Percentiles rank a stretch among this genome's conserved stretches.
Conservation (phyloP, 2,888 invertebrate species). For the Coelopa pilipes region DNA sequence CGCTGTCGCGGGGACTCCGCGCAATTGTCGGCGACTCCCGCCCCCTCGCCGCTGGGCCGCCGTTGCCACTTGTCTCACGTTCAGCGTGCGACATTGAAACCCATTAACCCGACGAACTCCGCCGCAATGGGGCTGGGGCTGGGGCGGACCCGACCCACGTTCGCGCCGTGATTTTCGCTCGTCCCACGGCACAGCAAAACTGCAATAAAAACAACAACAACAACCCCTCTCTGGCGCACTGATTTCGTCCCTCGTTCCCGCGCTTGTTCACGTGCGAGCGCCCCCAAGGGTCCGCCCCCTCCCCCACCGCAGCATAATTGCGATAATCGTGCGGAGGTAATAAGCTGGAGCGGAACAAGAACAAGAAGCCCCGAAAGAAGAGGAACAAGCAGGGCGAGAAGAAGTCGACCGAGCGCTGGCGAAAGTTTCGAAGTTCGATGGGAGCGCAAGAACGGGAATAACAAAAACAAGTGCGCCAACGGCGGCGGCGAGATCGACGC, state of each 20-base stretch:
- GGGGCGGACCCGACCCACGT: no score
- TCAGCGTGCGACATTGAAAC: slow-evolving; percentile 13
- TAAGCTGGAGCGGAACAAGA: background rate
- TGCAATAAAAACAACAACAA: no score
- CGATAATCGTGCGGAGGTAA: slow-evolving; percentile 57
- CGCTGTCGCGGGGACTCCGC: background rate
- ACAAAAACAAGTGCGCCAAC: no score
- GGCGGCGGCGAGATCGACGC: no score
- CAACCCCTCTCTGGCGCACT: no score
- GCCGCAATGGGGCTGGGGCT: background rate
- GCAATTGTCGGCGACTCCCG: no score
- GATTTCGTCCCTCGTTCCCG: no score
- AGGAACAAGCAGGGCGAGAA: background rate
- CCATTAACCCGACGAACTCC: slow-evolving; percentile 37
- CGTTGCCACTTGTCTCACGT: background rate
- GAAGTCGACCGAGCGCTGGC: background rate
- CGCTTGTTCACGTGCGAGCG: no score
- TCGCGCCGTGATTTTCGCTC: no score
- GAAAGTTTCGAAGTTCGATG: slow-evolving; percentile 10
- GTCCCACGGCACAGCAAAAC: no score
- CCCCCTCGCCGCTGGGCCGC: no score
- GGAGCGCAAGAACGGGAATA: background rate
- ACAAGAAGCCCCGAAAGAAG: background rate
- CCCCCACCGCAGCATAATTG: slow-evolving; percentile 54
- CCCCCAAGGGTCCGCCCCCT: background rate